Percentiles rank a stretch among this genome's conserved stretches.
These are phyloP conservation scores for Heptranchias perlo DNA, from an alignment of 2,113 vertebrate species.

Conservation along the genomic window DNA sequence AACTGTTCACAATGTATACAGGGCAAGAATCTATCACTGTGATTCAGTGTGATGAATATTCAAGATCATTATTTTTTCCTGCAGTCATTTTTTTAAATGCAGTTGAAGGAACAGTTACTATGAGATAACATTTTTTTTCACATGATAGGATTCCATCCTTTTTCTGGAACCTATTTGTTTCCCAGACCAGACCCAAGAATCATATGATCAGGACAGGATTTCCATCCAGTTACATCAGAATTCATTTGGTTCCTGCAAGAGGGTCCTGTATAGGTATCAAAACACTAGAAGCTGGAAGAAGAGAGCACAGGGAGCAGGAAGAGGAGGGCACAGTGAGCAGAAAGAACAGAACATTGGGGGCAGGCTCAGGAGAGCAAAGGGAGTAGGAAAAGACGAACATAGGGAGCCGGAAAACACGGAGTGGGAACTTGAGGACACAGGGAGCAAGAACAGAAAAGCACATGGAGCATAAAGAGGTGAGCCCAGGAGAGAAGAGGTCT, in stretches of 20 bases:
- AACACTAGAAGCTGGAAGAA: neutral
- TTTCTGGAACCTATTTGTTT: neutral
- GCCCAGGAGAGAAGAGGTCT: too few species aligned
- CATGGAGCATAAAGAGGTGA: too few species aligned
- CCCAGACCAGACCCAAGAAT: neutral
- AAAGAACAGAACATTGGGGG: too few species aligned
- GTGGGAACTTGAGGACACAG: too few species aligned
- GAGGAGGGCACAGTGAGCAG: neutral
- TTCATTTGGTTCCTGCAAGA: neutral
- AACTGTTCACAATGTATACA: too few species aligned
- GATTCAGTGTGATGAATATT: neutral
- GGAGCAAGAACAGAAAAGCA: too few species aligned
- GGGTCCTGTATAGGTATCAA: neutral
- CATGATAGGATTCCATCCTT: neutral
- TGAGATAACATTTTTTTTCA: too few species aligned
- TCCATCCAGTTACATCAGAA: neutral
- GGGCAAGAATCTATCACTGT: neutral
- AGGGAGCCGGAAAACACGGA: too few species aligned
- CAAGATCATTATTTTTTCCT: neutral
- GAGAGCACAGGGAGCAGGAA: neutral
- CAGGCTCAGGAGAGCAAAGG: neutral
- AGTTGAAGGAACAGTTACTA: neutral
- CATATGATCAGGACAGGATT: neutral
- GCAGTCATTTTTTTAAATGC: neutral
- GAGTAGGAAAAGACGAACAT: neutral